Evolutionary conservation across 2,797 vertebrate species (phyloP).

Genomic region (Spinibarbus caldwelli): DNA sequence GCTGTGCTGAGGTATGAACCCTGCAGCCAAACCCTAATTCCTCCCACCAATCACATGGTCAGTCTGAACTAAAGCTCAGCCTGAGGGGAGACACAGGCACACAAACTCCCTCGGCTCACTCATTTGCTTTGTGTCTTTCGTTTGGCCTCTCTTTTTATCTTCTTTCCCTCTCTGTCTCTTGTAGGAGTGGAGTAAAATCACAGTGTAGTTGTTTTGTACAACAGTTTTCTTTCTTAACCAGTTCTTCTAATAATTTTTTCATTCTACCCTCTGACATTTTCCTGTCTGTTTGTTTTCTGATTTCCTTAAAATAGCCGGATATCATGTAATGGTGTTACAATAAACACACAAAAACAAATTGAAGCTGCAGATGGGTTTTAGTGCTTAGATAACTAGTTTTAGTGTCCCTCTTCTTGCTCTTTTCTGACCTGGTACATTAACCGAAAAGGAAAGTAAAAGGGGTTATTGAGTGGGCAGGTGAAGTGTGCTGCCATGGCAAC

Average conservation of each 20-base stretch:
- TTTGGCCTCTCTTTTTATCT: slow-evolving; percentile 23
- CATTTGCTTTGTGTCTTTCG: not conserved
- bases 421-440: slow-evolving; percentile 41
- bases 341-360: not conserved
- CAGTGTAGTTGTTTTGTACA: not conserved
- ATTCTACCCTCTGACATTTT: not conserved
- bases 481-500: slow-evolving; percentile 73
- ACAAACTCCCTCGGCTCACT: not conserved
- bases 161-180: not conserved
- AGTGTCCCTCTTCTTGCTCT: slow-evolving; percentile 40
- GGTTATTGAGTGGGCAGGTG: slow-evolving; percentile 63
- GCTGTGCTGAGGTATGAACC: slow-evolving; percentile 9
- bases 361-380: not conserved
- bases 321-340: slow-evolving; percentile 1
- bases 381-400: not conserved
- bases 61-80: slow-evolving; percentile 12
- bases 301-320: slow-evolving; percentile 42
- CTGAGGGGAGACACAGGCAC: not conserved
- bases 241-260: slow-evolving; percentile 25
- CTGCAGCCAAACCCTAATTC: slow-evolving; percentile 21
- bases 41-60: slow-evolving; percentile 13
- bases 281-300: not conserved
- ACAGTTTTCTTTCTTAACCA: not conserved
- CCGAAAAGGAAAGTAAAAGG: slow-evolving; percentile 49
- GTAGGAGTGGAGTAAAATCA: not conserved